phyloP scores from a whole-genome alignment of 2,888 invertebrate species.

The Heliconius ethilla region DNA sequence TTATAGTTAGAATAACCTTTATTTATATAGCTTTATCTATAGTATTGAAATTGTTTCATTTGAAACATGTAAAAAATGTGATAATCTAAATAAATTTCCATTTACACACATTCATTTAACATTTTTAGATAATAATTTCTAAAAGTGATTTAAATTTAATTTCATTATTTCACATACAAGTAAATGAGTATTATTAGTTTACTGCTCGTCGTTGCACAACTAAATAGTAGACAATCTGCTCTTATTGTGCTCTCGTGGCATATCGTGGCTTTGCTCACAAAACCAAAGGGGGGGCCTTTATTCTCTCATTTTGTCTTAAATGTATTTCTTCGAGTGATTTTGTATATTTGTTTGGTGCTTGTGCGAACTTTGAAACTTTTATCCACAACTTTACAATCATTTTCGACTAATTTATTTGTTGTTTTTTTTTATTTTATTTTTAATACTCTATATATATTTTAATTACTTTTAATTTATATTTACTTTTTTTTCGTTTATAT shows the following conservation, averaged over 20 bases:
- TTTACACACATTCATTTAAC: not conserved
- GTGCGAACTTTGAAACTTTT: constrained; percentile 19
- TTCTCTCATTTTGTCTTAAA: not conserved
- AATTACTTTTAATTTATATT: not conserved
- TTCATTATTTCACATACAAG: not conserved
- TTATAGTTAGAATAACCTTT: no score
- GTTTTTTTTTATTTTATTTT: not conserved
- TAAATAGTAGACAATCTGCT: not conserved
- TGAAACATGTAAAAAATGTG: not conserved
- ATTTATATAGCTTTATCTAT: not conserved
- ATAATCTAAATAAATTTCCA: not conserved
- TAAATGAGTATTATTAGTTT: not conserved
- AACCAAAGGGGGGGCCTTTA: not conserved
- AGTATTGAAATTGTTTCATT: constrained; percentile 1
- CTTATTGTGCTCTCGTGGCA: constrained; percentile 17
- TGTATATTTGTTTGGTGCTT: not conserved
- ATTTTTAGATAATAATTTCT: no score
- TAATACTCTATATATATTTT: not conserved
- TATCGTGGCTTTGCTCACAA: constrained; percentile 13
- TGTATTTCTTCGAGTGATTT: not conserved
- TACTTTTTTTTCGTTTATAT: not conserved
- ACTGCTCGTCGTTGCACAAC: not conserved
- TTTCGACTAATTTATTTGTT: not conserved
- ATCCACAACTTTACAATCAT: not conserved
- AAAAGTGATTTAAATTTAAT: not conserved